Conservation (phyloP, 35 echinoderm and acorn worm species). For the Chiridota heheva region DNA sequence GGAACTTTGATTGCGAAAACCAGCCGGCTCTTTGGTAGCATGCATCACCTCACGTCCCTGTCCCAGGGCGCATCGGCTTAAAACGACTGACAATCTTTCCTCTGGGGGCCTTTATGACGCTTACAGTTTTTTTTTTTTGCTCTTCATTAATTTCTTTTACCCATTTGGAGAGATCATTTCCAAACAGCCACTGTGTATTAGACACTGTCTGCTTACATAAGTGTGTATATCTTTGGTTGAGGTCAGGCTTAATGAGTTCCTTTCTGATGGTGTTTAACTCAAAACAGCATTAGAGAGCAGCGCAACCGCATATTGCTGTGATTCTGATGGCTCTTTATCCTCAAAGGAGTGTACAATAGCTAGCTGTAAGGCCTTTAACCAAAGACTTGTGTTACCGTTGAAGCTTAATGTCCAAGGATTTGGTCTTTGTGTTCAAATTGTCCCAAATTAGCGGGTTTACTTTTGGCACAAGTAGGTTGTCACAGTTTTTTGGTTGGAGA, state of each 20-base stretch:
- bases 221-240: slow-evolving; percentile 40
- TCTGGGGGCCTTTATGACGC: too few species aligned
- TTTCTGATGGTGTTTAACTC: slow-evolving; percentile 14
- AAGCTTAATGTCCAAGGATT: slow-evolving; percentile 25
- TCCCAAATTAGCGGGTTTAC: slow-evolving; percentile 37
- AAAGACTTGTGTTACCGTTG: too few species aligned
- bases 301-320: not conserved
- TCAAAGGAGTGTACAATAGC: not conserved
- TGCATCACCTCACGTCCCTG: too few species aligned
- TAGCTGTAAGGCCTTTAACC: not conserved
- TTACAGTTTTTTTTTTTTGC: too few species aligned
- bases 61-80: too few species aligned
- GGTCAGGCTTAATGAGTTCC: slow-evolving; percentile 37
- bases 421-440: too few species aligned
- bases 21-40: too few species aligned
- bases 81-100: too few species aligned
- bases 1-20: too few species aligned
- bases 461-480: slow-evolving; percentile 11
- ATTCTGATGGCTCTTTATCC: not conserved
- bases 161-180: slow-evolving; percentile 34
- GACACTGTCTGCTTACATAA: slow-evolving; percentile 13
- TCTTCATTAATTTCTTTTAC: slow-evolving; percentile 49
- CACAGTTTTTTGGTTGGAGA: slow-evolving; percentile 17
- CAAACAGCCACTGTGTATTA: slow-evolving; percentile 29
- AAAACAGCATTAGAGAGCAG: slow-evolving; percentile 2